Percentiles rank a stretch among this genome's conserved stretches.
Conservation (phyloP, 2,797 vertebrate species). For the Capromys pilorides region DNA sequence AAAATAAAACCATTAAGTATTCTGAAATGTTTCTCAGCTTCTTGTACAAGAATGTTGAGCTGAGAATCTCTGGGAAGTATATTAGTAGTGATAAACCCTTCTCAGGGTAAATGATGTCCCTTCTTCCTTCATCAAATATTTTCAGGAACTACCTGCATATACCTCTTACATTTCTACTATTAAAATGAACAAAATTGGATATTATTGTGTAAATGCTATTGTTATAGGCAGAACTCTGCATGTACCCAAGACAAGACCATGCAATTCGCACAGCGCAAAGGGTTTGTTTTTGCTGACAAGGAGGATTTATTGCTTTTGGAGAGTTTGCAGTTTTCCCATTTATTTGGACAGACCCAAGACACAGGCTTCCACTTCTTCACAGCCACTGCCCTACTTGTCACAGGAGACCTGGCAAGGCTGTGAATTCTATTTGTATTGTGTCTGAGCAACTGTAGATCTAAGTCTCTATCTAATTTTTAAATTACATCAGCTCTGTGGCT, state of each 20-base stretch:
- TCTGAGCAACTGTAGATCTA: neutral
- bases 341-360: neutral
- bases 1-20: neutral
- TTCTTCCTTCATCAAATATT: neutral
- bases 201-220: neutral
- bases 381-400: neutral
- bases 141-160: neutral
- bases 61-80: neutral
- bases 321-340: neutral
- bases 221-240: neutral
- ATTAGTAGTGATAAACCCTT: neutral
- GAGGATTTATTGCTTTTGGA: neutral
- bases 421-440: neutral
- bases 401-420: neutral
- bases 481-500: neutral
- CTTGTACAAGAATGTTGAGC: neutral
- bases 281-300: neutral
- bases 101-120: neutral
- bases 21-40: neutral
- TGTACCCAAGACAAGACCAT: neutral
- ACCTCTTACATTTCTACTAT: neutral
- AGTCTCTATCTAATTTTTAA: slow-evolving; percentile 25
- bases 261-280: neutral
- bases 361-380: neutral
- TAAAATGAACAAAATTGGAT: neutral